Base-by-base conservation (phyloP, 2,888 invertebrate genomes). In the Aphodius sticticus region DNA sequence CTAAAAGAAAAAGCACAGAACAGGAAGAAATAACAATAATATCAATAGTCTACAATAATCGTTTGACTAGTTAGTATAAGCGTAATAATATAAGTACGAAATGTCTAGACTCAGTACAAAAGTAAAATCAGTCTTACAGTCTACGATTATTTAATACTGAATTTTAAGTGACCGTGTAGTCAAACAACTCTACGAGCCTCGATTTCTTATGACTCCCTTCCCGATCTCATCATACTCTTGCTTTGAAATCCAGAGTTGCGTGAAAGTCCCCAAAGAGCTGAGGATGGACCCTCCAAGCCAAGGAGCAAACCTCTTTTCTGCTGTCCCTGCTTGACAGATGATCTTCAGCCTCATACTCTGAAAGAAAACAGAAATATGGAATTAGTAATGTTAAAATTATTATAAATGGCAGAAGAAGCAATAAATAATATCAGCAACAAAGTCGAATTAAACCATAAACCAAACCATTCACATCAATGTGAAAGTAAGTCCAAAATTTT, bases 201-300 rank as follows among this genome's bases (percentile, higher is more conserved):
- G 75, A 38, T 69, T 76, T 38, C 90, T 89, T 69, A 90, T 87
- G 78, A 90, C 87, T 53, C 89, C 87, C 86, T 93, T 94, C 7
- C 95, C 95, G 15, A 91, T 91, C 87, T 95, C 95, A 82, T 95
- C 94, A 87, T 94, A 95, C 85, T 95, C 95, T 85, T 94, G 94
- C 84, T 93, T 93, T 14, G 94, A 94, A 78, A 95, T 92, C 95
- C 95, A 95, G 91, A 94, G 92, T 86, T 95, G 94, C 85, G 95
- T 95, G 87, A 95, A 95, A 1, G 94, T 93, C 70, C 94, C 94
- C 84, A 95, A 87, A 0, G 95, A 95, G 69, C 93, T 94, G 70
- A 95, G 89, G 82, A 95, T 95, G 0, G 94, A 94, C 26, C 95
- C 95, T 16, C 95, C 95, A 82, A 94, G 93, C 95, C 95, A 95